These are phyloP conservation scores for Solenodon paradoxus DNA, from an alignment of 2,113 vertebrate genomes.

Conservation along the genomic window DNA sequence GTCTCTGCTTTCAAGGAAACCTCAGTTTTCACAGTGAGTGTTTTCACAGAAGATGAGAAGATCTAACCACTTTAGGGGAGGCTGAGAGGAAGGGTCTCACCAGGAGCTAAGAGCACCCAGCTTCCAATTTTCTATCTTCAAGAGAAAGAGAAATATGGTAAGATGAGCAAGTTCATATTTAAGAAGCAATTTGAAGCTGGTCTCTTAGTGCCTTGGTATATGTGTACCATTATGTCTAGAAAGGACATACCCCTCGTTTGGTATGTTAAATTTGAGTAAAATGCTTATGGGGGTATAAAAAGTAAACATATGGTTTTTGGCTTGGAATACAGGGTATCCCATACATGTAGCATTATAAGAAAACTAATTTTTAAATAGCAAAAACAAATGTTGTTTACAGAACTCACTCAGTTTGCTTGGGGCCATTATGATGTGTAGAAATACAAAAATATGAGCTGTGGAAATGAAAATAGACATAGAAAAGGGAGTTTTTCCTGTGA, in stretches of 20 bases:
- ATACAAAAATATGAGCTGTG: not conserved
- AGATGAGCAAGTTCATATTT: not conserved
- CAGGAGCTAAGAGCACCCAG: not conserved
- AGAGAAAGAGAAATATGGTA: not conserved
- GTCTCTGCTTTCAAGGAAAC: not conserved
- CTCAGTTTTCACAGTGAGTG: not conserved
- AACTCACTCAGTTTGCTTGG: not conserved
- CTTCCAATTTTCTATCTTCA: not conserved
- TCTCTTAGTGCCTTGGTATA: not conserved
- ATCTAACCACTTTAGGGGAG: not conserved
- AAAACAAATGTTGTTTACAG: not conserved
- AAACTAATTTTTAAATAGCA: not conserved
- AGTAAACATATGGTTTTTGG: not conserved
- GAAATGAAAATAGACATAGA: conserved; percentile 4
- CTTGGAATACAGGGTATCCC: not conserved
- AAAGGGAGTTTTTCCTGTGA: not conserved
- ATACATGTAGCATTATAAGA: not conserved
- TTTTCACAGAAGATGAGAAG: not conserved
- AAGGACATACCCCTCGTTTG: not conserved
- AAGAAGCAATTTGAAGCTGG: not conserved
- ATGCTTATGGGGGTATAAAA: not conserved
- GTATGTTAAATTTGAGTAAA: not conserved
- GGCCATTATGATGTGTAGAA: not conserved
- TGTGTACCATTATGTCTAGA: not conserved
- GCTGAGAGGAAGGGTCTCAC: not conserved